Conservation (phyloP, 1,140 invertebrate genomes). For the Tetranychus cinnabarinus region DNA sequence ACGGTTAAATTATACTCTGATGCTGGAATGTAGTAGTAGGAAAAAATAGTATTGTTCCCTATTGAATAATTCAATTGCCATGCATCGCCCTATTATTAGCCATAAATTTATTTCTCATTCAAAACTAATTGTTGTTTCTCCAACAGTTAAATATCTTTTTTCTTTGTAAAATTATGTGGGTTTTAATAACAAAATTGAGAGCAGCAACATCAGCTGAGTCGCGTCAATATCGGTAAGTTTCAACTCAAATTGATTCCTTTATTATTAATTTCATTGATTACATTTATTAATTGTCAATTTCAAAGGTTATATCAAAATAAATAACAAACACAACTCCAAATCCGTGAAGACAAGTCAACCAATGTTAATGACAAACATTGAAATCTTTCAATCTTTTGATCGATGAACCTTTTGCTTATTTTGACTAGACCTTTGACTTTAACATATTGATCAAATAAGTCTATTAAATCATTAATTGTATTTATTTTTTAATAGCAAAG, state of each 20-base stretch:
- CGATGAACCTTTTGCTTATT: too few species aligned
- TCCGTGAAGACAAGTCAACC: too few species aligned
- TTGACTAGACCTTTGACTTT: too few species aligned
- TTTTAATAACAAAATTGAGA: constrained; percentile 72
- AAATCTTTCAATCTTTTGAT: too few species aligned
- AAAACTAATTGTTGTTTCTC: too few species aligned
- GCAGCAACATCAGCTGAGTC: constrained; percentile 62
- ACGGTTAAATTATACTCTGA: too few species aligned
- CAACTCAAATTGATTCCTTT: too few species aligned
- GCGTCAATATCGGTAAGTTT: constrained; percentile 44
- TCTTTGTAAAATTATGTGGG: constrained; percentile 74
- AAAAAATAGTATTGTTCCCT: neutral
- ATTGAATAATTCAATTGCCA: neutral
- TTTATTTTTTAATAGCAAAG: constrained; percentile 38
- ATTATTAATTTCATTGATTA: neutral
- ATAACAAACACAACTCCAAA: too few species aligned
- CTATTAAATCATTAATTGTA: neutral
- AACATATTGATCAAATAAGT: neutral
- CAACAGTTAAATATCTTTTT: constrained; percentile 59
- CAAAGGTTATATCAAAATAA: neutral
- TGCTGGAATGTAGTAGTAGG: neutral
- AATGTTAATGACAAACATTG: too few species aligned
- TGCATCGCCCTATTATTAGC: too few species aligned
- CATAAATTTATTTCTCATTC: too few species aligned
- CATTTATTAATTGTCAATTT: neutral